Evolutionary conservation across 2,113 vertebrate genomes (phyloP), one percentile per base, ranked within the genome.

Genomic region (Typhlomys cinereus): DNA sequence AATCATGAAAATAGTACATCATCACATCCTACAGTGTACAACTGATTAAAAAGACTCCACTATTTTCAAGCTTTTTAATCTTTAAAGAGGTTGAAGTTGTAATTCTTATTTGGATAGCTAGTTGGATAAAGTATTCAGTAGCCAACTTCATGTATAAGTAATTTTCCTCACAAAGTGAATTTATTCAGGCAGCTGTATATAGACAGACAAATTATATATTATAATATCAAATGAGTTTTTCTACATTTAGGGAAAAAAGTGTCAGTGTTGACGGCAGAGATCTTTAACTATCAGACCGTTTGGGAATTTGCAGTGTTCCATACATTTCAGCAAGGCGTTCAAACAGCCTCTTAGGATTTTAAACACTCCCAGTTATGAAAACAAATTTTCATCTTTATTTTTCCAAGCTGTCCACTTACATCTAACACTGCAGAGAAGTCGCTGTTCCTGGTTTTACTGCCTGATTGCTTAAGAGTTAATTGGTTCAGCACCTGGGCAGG

Each of bases 401-500:
- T 98, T 97, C 97, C 97, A 98, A 98, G 96, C 97, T 97, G 97
- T 98, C 97, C 97, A 96, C 96, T 98, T 97, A 97, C 96, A 97
- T 98, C 97, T 93, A 96, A 96, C 97, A 96, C 96, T 98, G 97
- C 87, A 89, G 97, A 98, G 98, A 97, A 97, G 95, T 97, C 96
- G 95, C 97, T 96, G 96, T 97, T 97, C 96, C 94, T 93, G 88
- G 54, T 97, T 98, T 98, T 97, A 98, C 95, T 97, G 97, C 97
- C 97, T 97, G 96, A 96, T 97, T 97, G 97, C 97, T 97, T 97
- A 97, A 97, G 97, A 98, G 90, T 98, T 98, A 98, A 98, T 98
- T 98, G 97, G 96, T 98, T 98, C 98, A 97, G 97, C 98, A 99
- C 98, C 98, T 99, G 98, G 94, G 97, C 98, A 97, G 97, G 98